Percentiles rank a stretch among this genome's conserved stretches.
These are phyloP conservation scores for Corythaeola cristata DNA, from an alignment of 2,113 vertebrate genomes.

Conservation along the genomic window DNA sequence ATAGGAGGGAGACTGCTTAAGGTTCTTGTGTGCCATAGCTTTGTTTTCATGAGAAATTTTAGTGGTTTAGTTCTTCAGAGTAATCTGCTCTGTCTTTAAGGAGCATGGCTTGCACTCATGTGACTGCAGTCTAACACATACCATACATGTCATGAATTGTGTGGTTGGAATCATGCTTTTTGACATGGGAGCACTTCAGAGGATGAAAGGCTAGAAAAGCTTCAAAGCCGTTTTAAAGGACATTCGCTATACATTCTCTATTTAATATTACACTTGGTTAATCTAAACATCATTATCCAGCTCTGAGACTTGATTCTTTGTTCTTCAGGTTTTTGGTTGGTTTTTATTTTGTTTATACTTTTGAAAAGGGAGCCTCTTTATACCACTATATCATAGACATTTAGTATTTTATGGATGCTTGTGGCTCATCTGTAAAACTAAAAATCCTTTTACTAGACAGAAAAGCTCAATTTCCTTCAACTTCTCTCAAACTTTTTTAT, in stretches of 20 bases:
- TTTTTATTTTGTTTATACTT: not conserved
- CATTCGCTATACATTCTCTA: not conserved
- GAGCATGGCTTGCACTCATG: not conserved
- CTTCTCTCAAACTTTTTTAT: not conserved
- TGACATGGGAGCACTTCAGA: not conserved
- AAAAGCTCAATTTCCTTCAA: not conserved
- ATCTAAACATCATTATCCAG: not conserved
- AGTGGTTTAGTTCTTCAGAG: not conserved
- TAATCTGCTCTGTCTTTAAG: not conserved
- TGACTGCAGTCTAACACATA: not conserved
- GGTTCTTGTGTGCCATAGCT: not conserved
- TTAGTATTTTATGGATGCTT: not conserved
- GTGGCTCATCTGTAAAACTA: not conserved
- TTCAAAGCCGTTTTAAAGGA: not conserved
- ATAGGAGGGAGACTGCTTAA: not conserved
- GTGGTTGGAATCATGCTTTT: not conserved
- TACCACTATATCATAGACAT: not conserved
- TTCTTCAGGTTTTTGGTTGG: accelerated
- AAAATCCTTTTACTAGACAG: not conserved
- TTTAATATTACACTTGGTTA: not conserved
- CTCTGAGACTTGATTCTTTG: not conserved
- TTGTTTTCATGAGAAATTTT: not conserved
- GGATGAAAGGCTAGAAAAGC: not conserved
- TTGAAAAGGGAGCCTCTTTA: not conserved
- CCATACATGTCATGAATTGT: not conserved